These are phyloP conservation scores for Alviniconcha strummeri DNA, from an alignment of 2,888 invertebrate genomes.

Conservation along the genomic window DNA sequence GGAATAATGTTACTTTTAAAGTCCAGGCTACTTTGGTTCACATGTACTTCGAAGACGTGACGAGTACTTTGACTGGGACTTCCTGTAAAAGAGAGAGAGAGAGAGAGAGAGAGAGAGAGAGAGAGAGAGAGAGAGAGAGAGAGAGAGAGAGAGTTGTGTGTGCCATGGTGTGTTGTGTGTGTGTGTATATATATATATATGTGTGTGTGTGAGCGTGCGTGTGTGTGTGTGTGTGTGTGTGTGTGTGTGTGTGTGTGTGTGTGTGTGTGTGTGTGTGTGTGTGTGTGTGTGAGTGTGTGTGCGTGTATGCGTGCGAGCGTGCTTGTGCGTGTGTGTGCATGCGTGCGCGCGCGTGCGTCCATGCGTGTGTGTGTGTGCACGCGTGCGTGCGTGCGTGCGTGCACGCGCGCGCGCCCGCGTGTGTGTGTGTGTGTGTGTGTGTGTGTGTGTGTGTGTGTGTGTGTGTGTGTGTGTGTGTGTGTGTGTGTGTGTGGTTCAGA, in stretches of 20 bases:
- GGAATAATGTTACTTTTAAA: too few species aligned
- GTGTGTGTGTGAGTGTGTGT: background rate
- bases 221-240: background rate
- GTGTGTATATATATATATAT: too few species aligned
- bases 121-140: too few species aligned
- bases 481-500: background rate
- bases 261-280: background rate
- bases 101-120: too few species aligned
- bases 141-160: too few species aligned
- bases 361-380: background rate
- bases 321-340: background rate
- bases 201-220: background rate
- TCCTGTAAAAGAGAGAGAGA: too few species aligned
- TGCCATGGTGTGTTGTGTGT: too few species aligned
- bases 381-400: background rate
- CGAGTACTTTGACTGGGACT: too few species aligned
- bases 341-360: background rate
- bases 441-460: slow-evolving; percentile 1
- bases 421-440: background rate
- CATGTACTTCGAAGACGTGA: too few species aligned
- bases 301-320: background rate
- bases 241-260: background rate
- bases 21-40: too few species aligned
- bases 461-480: background rate
- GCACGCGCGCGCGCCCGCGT: background rate